Conservation (phyloP, 2,113 vertebrate genomes). For the Megalops atlanticus region DNA sequence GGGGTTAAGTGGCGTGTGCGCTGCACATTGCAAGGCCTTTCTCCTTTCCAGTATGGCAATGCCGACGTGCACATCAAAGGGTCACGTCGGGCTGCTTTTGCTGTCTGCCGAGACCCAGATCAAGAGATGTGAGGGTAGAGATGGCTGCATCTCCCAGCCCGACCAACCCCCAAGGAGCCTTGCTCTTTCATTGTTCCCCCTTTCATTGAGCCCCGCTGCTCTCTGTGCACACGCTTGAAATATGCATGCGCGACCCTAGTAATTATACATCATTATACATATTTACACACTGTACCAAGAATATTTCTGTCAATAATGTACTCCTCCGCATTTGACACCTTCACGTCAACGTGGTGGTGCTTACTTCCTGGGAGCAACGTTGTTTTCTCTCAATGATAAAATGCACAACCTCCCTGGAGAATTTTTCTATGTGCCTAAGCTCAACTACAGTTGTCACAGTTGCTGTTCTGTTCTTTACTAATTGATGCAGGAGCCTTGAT, state of each 20-base stretch:
- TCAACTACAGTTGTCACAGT: no score
- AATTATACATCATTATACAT: conserved; percentile 40
- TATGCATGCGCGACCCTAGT: conserved; percentile 29
- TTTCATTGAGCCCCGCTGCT: not conserved
- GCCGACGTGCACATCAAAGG: conserved; percentile 48
- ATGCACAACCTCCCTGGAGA: no score
- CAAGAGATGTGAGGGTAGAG: conserved; percentile 40
- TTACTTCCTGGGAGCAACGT: conserved; percentile 14
- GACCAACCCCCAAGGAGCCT: not conserved
- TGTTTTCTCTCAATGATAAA: no score
- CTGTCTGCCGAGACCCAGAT: conserved; percentile 59
- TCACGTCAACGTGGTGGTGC: not conserved
- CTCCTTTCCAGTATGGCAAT: conserved; percentile 46
- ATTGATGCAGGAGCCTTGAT: no score
- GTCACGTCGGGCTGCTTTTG: conserved; percentile 35
- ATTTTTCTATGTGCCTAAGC: no score
- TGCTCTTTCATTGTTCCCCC: not conserved
- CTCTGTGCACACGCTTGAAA: conserved; percentile 1
- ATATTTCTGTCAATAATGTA: conserved; percentile 29
- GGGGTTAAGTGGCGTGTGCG: conserved; percentile 35
- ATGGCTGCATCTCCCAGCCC: not conserved
- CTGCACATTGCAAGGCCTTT: not conserved
- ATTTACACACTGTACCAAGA: conserved; percentile 31
- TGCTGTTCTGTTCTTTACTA: no score
- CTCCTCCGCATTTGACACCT: conserved; percentile 19